Base-by-base conservation (phyloP, 2,113 vertebrate species). In the Alouatta palliata region DNA sequence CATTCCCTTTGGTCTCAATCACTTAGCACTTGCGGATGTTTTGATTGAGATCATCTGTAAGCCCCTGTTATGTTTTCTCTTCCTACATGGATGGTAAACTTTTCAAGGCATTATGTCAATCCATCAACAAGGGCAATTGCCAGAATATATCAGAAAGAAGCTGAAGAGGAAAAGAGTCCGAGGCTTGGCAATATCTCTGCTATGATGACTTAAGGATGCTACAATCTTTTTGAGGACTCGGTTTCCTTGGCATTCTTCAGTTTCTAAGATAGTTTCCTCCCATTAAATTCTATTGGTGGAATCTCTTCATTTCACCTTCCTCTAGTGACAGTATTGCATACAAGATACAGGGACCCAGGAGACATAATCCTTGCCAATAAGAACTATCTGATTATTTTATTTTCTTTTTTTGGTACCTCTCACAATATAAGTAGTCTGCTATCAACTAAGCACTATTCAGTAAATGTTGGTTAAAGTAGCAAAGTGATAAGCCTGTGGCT, bases 31-130 rank as follows among this genome's bases (percentile, higher is more conserved):
- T 77, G 93, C 66, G 71, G 68, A 68, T 95, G 90, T 95, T 97
- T 87, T 87, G 80, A 91, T 12, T 71, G 70, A 86, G 86, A 92
- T 98, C 91, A 95, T 93, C 91, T 66, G 49, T 91, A 97, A 96
- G n/a, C 19, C 56, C 86, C 89, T 84, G 84, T 64, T 75, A 37
- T 43, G 56, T 90, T 92, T 95, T 89, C 91, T 95, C 85, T 95
- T 93, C 70, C 49, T 73, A 54, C 68, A 56, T 17, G 5, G 89
- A 90, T 1, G 71, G 20, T 43, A 94, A 95, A 94, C 77, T 80
- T 76, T 76, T 87, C 37, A 20, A 77, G 30, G 35, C 45, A 79
- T 79, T n/a, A 37, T 68, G 79, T 92, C 96, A 80, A 87, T 35
- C 54, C 43, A 35, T 52, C 91, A 79, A n/a, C 64, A 90, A 45